Percentiles rank a stretch among this genome's conserved stretches.
These are phyloP conservation scores for Formica aserva DNA, from an alignment of 2,888 invertebrate species.

Conservation along the genomic window DNA sequence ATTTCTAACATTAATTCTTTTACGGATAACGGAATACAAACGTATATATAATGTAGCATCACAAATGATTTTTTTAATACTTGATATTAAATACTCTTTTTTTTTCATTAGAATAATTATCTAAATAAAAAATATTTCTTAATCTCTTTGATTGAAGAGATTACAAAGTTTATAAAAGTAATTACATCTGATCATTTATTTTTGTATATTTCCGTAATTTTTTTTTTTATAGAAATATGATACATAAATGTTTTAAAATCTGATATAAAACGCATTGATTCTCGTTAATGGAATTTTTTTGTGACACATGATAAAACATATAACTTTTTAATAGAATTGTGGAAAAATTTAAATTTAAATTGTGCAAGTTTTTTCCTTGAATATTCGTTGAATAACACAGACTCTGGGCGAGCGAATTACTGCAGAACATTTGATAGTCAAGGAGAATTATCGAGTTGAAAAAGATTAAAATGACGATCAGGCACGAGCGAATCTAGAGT, in stretches of 20 bases:
- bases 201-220: neutral
- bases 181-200: neutral
- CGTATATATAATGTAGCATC: neutral
- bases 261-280: neutral
- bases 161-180: neutral
- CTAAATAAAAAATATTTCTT: neutral
- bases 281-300: neutral
- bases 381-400: neutral
- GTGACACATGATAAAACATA: neutral
- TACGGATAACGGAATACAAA: neutral
- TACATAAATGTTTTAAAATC: neutral
- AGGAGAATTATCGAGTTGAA: constrained; percentile 44
- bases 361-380: neutral
- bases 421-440: constrained; percentile 20
- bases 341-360: constrained; percentile 11
- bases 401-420: neutral
- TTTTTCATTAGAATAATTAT: neutral
- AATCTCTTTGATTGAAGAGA: neutral
- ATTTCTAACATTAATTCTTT: neutral
- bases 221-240: neutral
- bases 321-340: constrained; percentile 17
- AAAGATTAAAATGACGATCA: constrained; percentile 37
- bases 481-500: constrained; percentile 24
- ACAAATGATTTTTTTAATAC: neutral
- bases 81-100: neutral